These are phyloP conservation scores for Muricea muricata DNA, from an alignment of 92 coral and sea anemone genomes.

Conservation along the genomic window DNA sequence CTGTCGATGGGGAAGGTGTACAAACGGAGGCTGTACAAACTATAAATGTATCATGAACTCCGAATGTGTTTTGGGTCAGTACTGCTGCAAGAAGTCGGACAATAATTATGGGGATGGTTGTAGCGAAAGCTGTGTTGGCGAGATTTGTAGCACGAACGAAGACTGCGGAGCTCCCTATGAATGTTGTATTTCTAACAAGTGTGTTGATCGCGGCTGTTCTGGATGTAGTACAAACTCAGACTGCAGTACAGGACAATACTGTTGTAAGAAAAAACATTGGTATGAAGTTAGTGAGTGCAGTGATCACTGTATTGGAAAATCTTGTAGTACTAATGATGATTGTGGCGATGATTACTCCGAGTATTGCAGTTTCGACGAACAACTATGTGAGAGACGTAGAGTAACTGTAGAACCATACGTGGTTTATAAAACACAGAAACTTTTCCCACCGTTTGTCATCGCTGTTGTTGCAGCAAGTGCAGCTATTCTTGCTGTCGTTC, in stretches of 20 bases:
- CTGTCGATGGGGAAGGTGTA: not conserved
- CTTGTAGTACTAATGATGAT: not conserved
- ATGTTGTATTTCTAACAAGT: not conserved
- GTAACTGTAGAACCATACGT: not conserved
- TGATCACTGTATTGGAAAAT: not conserved
- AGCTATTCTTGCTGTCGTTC: not conserved
- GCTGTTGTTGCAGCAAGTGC: not conserved
- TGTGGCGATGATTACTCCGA: too few relatives aligned
- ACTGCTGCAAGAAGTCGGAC: not conserved
- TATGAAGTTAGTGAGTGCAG: not conserved
- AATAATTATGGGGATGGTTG: not conserved
- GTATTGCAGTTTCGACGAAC: too few relatives aligned
- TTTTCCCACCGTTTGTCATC: not conserved
- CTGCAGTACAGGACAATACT: not conserved
- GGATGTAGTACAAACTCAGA: not conserved
- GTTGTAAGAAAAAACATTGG: not conserved
- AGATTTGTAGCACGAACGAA: not conserved
- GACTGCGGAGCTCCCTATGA: constrained; percentile 6
- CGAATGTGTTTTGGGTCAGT: not conserved
- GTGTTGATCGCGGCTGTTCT: not conserved
- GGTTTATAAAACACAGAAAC: not conserved
- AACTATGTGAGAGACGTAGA: not conserved
- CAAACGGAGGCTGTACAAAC: not conserved
- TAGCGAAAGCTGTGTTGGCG: not conserved
- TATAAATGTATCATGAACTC: not conserved